A percentile compares a stretch with the other conserved stretches of the same genome.
These are phyloP conservation scores for Arenaria interpres DNA, from an alignment of 2,113 vertebrate species.

Conservation along the genomic window DNA sequence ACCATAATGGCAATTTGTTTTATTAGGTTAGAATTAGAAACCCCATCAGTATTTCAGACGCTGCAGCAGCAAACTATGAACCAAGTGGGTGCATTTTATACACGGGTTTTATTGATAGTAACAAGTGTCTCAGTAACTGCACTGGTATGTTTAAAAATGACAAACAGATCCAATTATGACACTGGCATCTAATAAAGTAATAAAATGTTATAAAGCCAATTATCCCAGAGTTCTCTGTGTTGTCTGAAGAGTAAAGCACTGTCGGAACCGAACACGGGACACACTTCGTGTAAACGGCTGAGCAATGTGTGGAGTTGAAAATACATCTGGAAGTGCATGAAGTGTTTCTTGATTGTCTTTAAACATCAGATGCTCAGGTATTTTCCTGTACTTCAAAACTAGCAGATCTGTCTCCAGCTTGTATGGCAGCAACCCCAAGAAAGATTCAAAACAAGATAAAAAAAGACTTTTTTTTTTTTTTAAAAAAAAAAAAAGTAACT, in stretches of 20 bases:
- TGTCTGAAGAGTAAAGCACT: not conserved
- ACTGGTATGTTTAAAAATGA: not conserved
- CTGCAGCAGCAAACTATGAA: not conserved
- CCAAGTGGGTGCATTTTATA: not conserved
- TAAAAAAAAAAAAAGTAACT: not conserved
- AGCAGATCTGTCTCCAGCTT: not conserved
- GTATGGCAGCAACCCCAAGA: not conserved
- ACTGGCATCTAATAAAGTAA: not conserved
- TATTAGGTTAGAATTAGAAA: not conserved
- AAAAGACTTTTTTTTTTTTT: not conserved
- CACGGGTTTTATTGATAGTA: not conserved
- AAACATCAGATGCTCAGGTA: not conserved
- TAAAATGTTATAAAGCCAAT: not conserved
- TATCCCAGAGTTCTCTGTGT: not conserved
- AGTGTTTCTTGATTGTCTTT: not conserved
- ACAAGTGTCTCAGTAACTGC: not conserved
- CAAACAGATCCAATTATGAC: not conserved
- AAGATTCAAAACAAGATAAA: not conserved
- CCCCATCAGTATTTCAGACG: not conserved
- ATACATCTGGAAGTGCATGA: not conserved
- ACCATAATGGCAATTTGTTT: not conserved
- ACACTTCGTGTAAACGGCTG: not conserved
- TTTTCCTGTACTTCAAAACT: constrained; percentile 38
- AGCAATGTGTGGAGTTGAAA: not conserved
- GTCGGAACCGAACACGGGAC: not conserved